These are phyloP conservation scores for Pachyseris speciosa DNA, from an alignment of 64 coral and sea anemone species.

Conservation along the genomic window DNA sequence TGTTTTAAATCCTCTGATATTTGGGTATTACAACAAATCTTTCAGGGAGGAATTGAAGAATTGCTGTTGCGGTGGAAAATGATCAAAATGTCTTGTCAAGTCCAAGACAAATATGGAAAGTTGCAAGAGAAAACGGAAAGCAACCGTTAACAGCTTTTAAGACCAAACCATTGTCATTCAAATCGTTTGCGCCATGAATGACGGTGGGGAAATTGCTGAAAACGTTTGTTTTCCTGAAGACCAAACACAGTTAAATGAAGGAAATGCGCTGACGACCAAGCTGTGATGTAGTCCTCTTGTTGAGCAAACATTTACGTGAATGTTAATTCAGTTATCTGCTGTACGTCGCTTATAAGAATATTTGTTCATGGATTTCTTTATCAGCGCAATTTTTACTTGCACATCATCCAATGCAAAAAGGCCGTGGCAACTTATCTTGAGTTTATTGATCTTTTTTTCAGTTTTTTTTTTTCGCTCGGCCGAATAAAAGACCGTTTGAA, in stretches of 20 bases:
- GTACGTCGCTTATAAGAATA: not conserved
- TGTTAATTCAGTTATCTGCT: too few species aligned
- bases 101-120: not conserved
- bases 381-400: not conserved
- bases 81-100: not conserved
- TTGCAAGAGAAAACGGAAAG: not conserved
- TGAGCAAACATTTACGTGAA: not conserved
- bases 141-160: not conserved
- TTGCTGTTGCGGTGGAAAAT: not conserved
- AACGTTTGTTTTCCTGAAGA: not conserved
- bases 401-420: too few species aligned
- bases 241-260: not conserved
- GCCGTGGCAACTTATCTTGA: too few species aligned
- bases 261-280: not conserved
- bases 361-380: not conserved
- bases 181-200: not conserved
- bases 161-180: not conserved
- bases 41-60: conserved; percentile 1
- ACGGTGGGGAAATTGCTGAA: not conserved
- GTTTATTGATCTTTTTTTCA: too few species aligned
- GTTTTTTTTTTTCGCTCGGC: too few species aligned
- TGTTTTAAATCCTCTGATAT: not conserved
- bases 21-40: conserved; percentile 24
- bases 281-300: not conserved
- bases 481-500: too few species aligned